phyloP scores from a whole-genome alignment of 2,797 vertebrate genomes.

The Poecile montanus region DNA sequence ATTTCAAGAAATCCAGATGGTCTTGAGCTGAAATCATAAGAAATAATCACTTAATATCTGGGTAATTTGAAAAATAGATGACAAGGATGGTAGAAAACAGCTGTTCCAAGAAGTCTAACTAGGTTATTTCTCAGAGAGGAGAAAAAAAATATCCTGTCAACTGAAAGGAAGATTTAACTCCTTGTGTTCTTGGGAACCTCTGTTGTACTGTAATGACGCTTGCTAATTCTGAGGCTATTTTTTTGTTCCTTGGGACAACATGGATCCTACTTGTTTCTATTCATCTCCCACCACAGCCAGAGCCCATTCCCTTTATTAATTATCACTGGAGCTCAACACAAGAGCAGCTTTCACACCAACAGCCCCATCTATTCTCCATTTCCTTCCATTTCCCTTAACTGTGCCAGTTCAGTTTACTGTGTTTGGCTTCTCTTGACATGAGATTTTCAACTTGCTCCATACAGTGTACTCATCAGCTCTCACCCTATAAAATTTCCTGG shows the following conservation, averaged over 20 bases:
- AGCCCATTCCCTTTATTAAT: neutral
- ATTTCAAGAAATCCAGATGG: slow-evolving; percentile 74
- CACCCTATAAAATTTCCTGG: neutral
- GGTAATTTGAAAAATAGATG: slow-evolving; percentile 90
- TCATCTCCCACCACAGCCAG: neutral
- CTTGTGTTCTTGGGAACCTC: neutral
- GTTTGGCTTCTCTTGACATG: neutral
- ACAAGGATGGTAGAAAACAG: slow-evolving; percentile 82
- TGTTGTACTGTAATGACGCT: neutral
- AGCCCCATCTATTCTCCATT: neutral
- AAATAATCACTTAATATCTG: slow-evolving; percentile 89
- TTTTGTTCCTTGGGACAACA: neutral
- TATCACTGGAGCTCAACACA: neutral
- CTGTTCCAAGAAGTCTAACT: slow-evolving; percentile 76
- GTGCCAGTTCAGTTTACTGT: neutral
- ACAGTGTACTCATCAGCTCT: neutral
- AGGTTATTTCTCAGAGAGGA: slow-evolving; percentile 45
- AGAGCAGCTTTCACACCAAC: neutral
- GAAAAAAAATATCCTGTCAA: slow-evolving; percentile 39
- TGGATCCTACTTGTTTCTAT: neutral
- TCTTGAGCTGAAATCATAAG: slow-evolving; percentile 79
- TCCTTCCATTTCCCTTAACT: neutral
- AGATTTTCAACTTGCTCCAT: neutral
- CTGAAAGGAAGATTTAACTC: slow-evolving; percentile 42
- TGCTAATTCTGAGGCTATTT: neutral